A percentile compares a stretch with the other conserved stretches of the same genome.
Conservation (phyloP, 2,113 vertebrate species). For the Patagioenas fasciata region DNA sequence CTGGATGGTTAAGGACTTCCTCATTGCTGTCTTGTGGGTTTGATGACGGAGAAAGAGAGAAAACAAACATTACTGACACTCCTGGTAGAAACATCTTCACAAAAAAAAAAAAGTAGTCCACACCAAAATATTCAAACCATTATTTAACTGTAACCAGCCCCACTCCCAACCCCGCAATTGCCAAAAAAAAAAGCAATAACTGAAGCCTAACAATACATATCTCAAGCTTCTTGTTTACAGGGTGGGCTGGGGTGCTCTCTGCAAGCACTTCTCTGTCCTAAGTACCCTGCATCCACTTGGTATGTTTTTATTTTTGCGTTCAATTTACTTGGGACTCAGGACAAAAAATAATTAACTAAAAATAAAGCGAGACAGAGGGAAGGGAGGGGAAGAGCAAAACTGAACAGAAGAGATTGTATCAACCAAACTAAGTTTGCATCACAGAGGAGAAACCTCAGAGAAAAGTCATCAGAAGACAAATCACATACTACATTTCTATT, state of each 20-base stretch:
- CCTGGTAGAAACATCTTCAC: neutral
- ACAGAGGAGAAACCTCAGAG: conserved; percentile 38
- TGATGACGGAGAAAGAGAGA: neutral
- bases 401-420: neutral
- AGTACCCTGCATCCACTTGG: neutral
- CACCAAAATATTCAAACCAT: neutral
- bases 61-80: neutral
- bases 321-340: neutral
- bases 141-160: neutral
- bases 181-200: neutral
- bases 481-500: conserved; percentile 33
- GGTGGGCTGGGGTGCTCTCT: neutral
- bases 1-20: neutral
- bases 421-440: conserved; percentile 2
- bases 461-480: conserved; percentile 40
- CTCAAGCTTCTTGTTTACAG: neutral
- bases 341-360: neutral
- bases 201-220: neutral
- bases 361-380: neutral
- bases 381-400: neutral
- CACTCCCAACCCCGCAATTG: accelerated
- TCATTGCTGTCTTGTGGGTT: neutral
- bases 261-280: neutral
- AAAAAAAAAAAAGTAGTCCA: neutral
- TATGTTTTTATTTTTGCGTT: neutral